phyloP scores from a whole-genome alignment of 1,140 invertebrate genomes.

The Lamellibrachia luymesi region DNA sequence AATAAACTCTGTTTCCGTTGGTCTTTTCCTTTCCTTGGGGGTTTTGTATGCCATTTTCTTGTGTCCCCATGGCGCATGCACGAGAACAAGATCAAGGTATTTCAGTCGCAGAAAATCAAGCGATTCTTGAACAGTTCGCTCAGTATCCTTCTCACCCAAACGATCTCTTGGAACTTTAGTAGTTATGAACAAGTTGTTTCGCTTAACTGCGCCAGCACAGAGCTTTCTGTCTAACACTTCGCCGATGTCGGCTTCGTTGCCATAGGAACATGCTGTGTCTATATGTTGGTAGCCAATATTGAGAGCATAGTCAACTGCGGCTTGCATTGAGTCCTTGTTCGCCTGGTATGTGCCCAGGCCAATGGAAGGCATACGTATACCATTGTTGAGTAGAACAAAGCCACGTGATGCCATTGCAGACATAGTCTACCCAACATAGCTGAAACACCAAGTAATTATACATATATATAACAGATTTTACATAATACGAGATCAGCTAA shows the following conservation, averaged over 20 bases:
- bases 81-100: constrained; percentile 43
- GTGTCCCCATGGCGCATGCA: constrained; percentile 44
- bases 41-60: constrained; percentile 35
- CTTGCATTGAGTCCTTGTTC: constrained; percentile 32
- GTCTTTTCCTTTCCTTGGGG: constrained; percentile 27
- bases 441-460: not conserved
- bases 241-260: constrained; percentile 45
- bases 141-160: constrained; percentile 29
- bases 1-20: constrained; percentile 31
- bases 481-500: too few relatives aligned
- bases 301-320: constrained; percentile 42
- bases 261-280: constrained; percentile 45
- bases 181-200: constrained; percentile 45
- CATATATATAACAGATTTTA: not conserved
- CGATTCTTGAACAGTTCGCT: constrained; percentile 35
- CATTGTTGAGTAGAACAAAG: not conserved
- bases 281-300: constrained; percentile 44
- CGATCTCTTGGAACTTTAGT: constrained; percentile 40
- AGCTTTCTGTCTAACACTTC: constrained; percentile 36
- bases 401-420: not conserved
- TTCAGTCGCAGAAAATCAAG: constrained; percentile 36
- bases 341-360: constrained; percentile 45
- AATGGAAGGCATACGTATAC: constrained; percentile 28
- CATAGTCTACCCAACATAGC: not conserved
- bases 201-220: constrained; percentile 33